Percentiles rank a stretch among this genome's conserved stretches.
Conservation (phyloP, 2,797 vertebrate genomes). For the Potorous gilbertii region DNA sequence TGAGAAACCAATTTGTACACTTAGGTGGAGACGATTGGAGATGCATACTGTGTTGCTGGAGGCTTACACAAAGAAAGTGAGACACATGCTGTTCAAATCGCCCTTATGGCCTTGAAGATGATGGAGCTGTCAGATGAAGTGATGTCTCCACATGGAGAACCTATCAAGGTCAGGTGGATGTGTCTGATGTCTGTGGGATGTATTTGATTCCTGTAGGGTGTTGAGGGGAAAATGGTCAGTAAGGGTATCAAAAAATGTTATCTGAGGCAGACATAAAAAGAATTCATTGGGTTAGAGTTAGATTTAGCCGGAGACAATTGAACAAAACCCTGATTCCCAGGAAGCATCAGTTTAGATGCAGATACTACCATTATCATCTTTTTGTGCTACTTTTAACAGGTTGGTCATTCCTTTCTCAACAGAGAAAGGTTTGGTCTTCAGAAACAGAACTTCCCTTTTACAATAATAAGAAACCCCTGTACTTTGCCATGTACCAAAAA, state of each 20-base stretch:
- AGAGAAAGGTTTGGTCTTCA: background rate
- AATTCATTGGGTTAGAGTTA: slow-evolving; percentile 20
- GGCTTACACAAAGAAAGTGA: slow-evolving; percentile 96
- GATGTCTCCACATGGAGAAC: slow-evolving; percentile 95
- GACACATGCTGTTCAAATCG: slow-evolving; percentile 95
- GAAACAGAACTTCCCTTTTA: background rate
- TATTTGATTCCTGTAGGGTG: slow-evolving; percentile 51
- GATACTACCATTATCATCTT: background rate
- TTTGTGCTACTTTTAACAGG: slow-evolving; percentile 26
- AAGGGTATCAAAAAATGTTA: slow-evolving; percentile 28
- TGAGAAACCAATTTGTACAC: slow-evolving; percentile 67
- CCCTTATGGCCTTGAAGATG: slow-evolving; percentile 98
- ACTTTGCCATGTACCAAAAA: background rate
- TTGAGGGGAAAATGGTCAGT: background rate
- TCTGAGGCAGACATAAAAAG: background rate
- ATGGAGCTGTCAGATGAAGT: slow-evolving; percentile 97
- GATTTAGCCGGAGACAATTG: slow-evolving; percentile 15
- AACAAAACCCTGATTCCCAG: slow-evolving; percentile 2
- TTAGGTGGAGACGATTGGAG: slow-evolving; percentile 99
- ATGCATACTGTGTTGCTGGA: slow-evolving; percentile 98
- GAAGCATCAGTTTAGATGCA: slow-evolving; percentile 23
- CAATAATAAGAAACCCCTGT: background rate
- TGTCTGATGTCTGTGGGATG: background rate
- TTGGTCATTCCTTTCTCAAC: slow-evolving; percentile 21
- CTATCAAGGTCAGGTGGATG: slow-evolving; percentile 91